Conservation (phyloP, 2,113 vertebrate species). For the Fulmarus glacialis region DNA sequence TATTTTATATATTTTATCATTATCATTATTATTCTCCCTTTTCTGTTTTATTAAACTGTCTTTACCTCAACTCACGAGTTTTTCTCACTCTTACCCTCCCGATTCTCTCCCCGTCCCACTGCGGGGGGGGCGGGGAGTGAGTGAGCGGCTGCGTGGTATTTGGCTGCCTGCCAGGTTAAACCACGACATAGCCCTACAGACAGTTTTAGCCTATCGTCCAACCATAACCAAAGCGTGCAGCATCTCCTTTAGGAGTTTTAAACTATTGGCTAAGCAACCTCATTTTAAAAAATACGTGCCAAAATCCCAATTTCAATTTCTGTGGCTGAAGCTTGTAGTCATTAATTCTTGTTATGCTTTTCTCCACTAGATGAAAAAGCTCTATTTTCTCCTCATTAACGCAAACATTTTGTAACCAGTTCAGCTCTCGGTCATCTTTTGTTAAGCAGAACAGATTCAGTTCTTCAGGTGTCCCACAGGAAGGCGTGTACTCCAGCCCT, state of each 20-base stretch:
- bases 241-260: background rate
- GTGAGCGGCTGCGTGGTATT: too few species aligned
- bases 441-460: background rate
- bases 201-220: background rate
- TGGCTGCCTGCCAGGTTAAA: too few species aligned
- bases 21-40: too few species aligned
- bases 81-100: too few species aligned
- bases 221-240: background rate
- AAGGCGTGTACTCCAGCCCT: background rate
- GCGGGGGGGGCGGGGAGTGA: too few species aligned
- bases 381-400: constrained; percentile 5
- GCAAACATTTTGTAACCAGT: background rate
- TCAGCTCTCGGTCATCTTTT: background rate
- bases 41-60: too few species aligned
- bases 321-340: background rate
- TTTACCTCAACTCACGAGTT: too few species aligned
- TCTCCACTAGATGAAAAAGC: background rate
- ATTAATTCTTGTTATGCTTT: constrained; percentile 8
- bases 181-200: too few species aligned
- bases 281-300: background rate
- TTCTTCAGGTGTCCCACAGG: background rate
- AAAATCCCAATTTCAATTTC: background rate
- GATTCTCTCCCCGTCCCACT: too few species aligned
- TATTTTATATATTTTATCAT: too few species aligned
- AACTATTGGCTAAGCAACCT: background rate